Evolutionary conservation across 1,140 invertebrate species (phyloP), one percentile per base, ranked within the genome.

Genomic region (Myzus persicae): DNA sequence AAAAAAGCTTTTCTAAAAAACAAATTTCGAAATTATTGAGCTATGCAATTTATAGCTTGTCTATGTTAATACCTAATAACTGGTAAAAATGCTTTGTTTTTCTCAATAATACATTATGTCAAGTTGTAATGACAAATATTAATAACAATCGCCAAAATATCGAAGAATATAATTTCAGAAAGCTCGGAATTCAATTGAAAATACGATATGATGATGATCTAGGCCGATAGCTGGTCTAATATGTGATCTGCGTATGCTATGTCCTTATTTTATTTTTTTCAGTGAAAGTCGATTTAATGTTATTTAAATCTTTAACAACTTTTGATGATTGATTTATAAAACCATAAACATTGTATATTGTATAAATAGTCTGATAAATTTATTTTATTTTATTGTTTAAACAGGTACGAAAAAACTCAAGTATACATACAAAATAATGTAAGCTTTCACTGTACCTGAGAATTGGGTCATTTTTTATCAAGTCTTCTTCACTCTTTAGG

Each of bases 1-100:
- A 97, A 48, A 24, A 93, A 93, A 20, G 42, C 2, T 38, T 84
- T 40, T 38, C 91, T 93, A 31, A 3, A 2, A 48, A 88, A 46
- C 5, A 7, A n/a, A 31, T n/a, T 31, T 24, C 2, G 6, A 9
- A 87, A 26, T 8, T 46, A 46, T 46, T n/a, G n/a, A n/a, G 18
- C 8, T n/a, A n/a, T 67, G 11, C n/a, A n/a, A n/a, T 67, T 67
- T 18, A 67, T n/a, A n/a, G n/a, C 31, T 0, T 59, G 31, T 59
- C 26, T 59, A 9, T 67, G n/a, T 67, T 67, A n/a, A 67, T 67
- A 11, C n/a, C 3, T n/a, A n/a, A 14, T n/a, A 67, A 4, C 31
- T 31, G 9, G 11, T 2, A 67, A 1, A 4, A n/a, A 67, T 67
- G 31, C 1, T n/a, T 67, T 14, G 31, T 1, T 59, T 59, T 31